Evolutionary conservation across 2,797 vertebrate species (phyloP), one percentile per base, ranked within the genome.

Genomic region (Sebastes vulpes): DNA sequence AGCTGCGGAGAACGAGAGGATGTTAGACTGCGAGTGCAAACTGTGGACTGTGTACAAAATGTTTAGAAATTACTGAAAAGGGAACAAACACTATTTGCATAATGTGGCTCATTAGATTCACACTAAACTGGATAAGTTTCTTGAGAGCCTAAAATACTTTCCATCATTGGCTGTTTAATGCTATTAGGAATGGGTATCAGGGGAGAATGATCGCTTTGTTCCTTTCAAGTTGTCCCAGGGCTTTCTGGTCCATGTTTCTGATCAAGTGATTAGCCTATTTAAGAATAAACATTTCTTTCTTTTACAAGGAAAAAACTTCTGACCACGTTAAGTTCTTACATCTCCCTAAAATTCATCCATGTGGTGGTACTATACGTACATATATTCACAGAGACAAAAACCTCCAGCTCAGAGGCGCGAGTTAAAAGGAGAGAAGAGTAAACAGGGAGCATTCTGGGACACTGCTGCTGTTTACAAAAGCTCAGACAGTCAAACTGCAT

Each of bases 1-100:
- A 81, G 98, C 99, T 99, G 96, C 76, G 95, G 95, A 78, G 72
- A 96, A 88, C 82, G 2, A 79, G 26, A 82, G 31, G 26, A 66
- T 21, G 50, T 86, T 50, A 84, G 2, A 52, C 29, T 31, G 72
- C 6, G 9, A 65, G 31, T 20, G 56, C 28, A 60, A 71, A 53
- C 38, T 61, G 46, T 25, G 23, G 23, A 59, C 8, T 59, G 71
- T 60, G 60, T 56, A 63, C 18, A 11, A 74, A 85, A 77, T 56
- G 48, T 77, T 79, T 42, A 16, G 31, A 75, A 82, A 75, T 42
- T 20, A 74, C 57, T 56, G 31, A 72, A 69, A n/a, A 63, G 32
- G 57, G 65, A 88, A 84, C 58, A 50, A n/a, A 54, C 29, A 2
- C 3, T 0, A 48, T 87, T 90, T 84, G 65, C 85, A 83, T 87